Conservation (phyloP, 30 jellyfish, hydroid and myxozoan genomes). For the Hydractinia echinata region DNA sequence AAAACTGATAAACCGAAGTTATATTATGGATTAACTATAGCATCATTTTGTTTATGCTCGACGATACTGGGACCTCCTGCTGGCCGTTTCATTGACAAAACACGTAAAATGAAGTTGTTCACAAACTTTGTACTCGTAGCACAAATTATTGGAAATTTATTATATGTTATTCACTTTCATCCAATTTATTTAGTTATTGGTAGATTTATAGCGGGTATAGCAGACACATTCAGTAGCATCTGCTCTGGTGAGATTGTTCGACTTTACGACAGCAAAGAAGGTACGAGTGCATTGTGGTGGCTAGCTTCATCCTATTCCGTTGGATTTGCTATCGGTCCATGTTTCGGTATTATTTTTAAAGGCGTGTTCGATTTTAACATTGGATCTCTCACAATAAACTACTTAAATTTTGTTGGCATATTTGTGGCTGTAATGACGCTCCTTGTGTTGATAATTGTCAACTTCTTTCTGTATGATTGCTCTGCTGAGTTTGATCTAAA, state of each 20-base stretch:
- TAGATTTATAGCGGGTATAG: slow-evolving; percentile 24
- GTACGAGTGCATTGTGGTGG: slow-evolving; percentile 6
- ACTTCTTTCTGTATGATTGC: not conserved
- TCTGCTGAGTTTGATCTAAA: not conserved
- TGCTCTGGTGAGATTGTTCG: slow-evolving; percentile 24
- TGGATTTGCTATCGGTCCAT: slow-evolving; percentile 29
- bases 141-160: slow-evolving; percentile 20
- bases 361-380: not conserved
- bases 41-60: not conserved
- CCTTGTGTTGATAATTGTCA: not conserved
- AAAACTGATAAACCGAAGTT: not conserved
- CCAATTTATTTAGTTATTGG: slow-evolving; percentile 24
- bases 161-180: slow-evolving; percentile 4
- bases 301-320: slow-evolving; percentile 3
- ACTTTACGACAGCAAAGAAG: no score
- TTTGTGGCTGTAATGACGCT: not conserved
- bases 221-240: not conserved
- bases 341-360: not conserved
- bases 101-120: not conserved
- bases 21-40: slow-evolving; percentile 11
- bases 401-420: not conserved
- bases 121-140: not conserved
- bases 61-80: not conserved
- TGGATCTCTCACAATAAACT: slow-evolving; percentile 19
- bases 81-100: not conserved